Conservation (phyloP, 2,113 vertebrate species). For the Pygoscelis adeliae region DNA sequence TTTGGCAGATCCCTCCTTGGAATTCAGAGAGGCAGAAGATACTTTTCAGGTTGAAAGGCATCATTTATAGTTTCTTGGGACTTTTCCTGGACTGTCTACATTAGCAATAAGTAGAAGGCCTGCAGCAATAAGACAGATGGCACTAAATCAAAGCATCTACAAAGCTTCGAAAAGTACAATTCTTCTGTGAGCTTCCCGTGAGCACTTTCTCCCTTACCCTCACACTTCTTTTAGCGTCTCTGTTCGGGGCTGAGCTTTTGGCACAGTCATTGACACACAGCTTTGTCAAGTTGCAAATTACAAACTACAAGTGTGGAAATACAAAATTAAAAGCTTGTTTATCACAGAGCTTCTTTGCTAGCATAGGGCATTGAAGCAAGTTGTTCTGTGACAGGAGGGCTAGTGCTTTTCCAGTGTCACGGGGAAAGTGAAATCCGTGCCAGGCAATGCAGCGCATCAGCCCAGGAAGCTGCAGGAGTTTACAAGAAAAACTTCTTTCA, state of each 20-base stretch:
- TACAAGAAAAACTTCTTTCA: neutral
- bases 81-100: neutral
- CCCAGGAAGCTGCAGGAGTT: neutral
- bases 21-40: neutral
- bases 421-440: neutral
- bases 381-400: neutral
- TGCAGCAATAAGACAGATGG: neutral
- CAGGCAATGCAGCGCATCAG: neutral
- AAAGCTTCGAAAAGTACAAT: neutral
- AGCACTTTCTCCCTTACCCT: neutral
- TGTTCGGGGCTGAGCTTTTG: neutral
- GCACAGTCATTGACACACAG: neutral
- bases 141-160: constrained; percentile 16
- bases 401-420: neutral
- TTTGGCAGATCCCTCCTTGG: neutral
- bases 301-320: neutral
- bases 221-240: neutral
- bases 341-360: neutral
- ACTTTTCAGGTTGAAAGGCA: neutral
- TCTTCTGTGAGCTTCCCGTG: neutral
- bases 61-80: neutral
- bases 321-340: constrained; percentile 3
- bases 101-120: neutral
- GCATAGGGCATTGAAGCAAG: neutral
- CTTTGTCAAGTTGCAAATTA: neutral